These are phyloP conservation scores for Phaedon cochleariae DNA, from an alignment of 2,888 invertebrate genomes.

Conservation along the genomic window DNA sequence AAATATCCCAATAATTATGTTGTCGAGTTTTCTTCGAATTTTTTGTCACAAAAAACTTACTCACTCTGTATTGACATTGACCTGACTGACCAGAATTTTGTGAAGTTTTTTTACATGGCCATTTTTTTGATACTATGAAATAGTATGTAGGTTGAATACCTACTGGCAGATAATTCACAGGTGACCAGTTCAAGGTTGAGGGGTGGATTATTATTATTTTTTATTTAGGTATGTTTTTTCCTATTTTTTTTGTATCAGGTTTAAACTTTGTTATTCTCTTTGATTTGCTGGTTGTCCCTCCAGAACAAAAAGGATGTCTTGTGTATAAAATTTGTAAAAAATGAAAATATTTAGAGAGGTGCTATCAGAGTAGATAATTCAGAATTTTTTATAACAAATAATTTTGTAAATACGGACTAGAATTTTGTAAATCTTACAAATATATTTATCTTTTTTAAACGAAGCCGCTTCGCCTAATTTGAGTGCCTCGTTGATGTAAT, in stretches of 20 bases:
- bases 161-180: not conserved
- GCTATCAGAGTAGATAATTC: not conserved
- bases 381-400: not conserved
- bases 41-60: not conserved
- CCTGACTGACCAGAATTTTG: too few species aligned
- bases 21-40: constrained; percentile 27
- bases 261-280: constrained; percentile 6
- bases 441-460: not conserved
- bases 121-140: too few species aligned
- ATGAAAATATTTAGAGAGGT: not conserved
- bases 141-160: too few species aligned
- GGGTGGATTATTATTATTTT: constrained; percentile 20
- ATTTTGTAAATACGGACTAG: not conserved
- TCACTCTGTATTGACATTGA: too few species aligned
- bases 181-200: not conserved
- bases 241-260: constrained; percentile 15
- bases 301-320: not conserved
- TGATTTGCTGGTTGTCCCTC: constrained; percentile 8
- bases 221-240: constrained; percentile 17
- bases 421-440: not conserved
- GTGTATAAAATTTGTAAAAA: constrained; percentile 12
- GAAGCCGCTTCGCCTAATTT: not conserved
- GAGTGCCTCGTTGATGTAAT: not conserved
- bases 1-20: constrained; percentile 18
- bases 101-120: too few species aligned